Percentiles rank a stretch among this genome's conserved stretches.
phyloP scores from a whole-genome alignment of 92 coral and sea anemone species.

The Parazoanthus darwini region DNA sequence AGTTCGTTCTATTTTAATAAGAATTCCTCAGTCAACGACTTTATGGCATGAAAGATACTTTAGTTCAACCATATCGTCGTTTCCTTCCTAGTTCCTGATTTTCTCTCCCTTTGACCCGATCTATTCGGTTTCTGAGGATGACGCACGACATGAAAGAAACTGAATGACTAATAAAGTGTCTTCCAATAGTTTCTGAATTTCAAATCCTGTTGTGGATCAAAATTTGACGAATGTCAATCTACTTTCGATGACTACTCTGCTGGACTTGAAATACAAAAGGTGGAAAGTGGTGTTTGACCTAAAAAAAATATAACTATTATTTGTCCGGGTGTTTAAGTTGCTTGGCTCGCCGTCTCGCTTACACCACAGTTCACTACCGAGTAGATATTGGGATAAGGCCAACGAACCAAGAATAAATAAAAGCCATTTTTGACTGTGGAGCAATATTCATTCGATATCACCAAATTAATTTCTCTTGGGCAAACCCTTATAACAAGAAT shows the following conservation, averaged over 20 bases:
- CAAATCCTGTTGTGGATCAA: neutral
- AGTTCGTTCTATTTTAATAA: neutral
- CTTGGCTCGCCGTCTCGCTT: too few species aligned
- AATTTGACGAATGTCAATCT: neutral
- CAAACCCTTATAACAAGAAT: too few species aligned
- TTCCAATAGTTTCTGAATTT: too few species aligned
- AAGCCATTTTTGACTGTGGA: neutral
- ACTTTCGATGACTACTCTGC: neutral
- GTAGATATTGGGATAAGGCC: too few species aligned
- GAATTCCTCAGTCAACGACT: neutral
- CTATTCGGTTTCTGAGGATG: neutral
- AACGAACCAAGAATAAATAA: neutral
- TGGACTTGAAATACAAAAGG: too few species aligned
- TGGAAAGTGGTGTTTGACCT: neutral
- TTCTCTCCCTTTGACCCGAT: too few species aligned
- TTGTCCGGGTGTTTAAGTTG: neutral
- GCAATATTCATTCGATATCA: neutral
- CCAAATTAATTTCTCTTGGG: too few species aligned
- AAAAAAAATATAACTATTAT: too few species aligned
- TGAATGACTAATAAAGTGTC: neutral
- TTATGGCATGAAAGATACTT: neutral
- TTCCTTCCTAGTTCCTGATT: too few species aligned
- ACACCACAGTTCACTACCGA: neutral
- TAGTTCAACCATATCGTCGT: too few species aligned
- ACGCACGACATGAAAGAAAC: neutral